phyloP scores from a whole-genome alignment of 2,888 invertebrate species.

The Morpho achilles region DNA sequence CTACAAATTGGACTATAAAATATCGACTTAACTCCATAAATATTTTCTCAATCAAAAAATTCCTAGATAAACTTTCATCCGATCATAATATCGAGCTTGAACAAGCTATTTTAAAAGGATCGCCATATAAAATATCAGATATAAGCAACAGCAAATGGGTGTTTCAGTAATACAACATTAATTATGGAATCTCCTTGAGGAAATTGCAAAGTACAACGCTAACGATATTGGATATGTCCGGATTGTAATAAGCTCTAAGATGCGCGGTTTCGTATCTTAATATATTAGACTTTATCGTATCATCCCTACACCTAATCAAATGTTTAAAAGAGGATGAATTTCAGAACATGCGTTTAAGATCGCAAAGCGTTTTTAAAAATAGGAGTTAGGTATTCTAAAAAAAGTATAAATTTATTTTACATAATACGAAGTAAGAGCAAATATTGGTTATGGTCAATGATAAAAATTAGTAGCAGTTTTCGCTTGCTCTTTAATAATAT shows the following conservation, averaged over 20 bases:
- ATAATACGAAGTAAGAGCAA: too few species aligned
- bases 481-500: too few species aligned
- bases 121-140: conserved; percentile 25
- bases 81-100: conserved; percentile 16
- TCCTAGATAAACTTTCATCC: background rate
- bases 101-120: conserved; percentile 22
- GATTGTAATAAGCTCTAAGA: conserved; percentile 16
- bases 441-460: too few species aligned
- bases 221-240: conserved; percentile 28
- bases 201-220: conserved; percentile 25
- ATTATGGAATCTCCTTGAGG: conserved; percentile 30
- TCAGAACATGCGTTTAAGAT: too few species aligned
- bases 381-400: too few species aligned
- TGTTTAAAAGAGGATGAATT: too few species aligned
- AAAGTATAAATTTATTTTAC: too few species aligned
- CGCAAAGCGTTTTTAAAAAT: too few species aligned
- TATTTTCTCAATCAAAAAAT: background rate
- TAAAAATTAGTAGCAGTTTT: too few species aligned
- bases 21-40: background rate
- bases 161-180: conserved; percentile 29
- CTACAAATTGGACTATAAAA: background rate
- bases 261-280: background rate
- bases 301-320: too few species aligned
- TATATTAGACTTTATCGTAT: too few species aligned
- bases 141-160: conserved; percentile 26